Evolutionary conservation across 2,888 invertebrate genomes (phyloP).

Genomic region (Eupithecia exiguata): DNA sequence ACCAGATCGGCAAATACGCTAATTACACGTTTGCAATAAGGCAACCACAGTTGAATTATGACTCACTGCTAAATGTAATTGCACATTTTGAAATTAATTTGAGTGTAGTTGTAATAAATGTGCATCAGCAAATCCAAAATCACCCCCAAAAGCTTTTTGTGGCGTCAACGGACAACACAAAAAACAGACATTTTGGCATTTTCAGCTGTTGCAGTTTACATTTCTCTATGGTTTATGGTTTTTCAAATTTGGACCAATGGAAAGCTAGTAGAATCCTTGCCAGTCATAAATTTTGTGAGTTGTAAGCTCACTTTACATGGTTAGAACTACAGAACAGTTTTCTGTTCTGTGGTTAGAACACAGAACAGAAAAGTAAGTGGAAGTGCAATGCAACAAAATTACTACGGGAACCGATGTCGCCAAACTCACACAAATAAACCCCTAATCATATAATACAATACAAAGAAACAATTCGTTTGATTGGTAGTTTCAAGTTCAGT

Average conservation of each 20-base stretch:
- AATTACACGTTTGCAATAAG: constrained; percentile 55
- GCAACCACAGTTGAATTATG: constrained; percentile 59
- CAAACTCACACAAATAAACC: too few species aligned
- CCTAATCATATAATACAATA: too few species aligned
- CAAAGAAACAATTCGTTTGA: too few species aligned
- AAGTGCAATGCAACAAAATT: too few species aligned
- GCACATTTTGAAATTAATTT: constrained; percentile 64
- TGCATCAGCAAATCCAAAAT: constrained; percentile 56
- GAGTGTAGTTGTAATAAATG: constrained; percentile 61
- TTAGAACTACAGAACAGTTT: not conserved
- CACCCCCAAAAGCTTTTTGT: constrained; percentile 69
- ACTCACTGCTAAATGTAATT: constrained; percentile 44
- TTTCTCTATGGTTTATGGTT: constrained; percentile 67
- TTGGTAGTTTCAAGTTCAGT: too few species aligned
- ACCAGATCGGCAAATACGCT: constrained; percentile 55
- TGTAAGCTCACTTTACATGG: not conserved
- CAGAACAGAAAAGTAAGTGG: too few species aligned
- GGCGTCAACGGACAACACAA: constrained; percentile 82
- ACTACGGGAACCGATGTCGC: too few species aligned
- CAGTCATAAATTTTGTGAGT: not conserved
- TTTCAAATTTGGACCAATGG: constrained; percentile 75
- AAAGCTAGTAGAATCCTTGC: constrained; percentile 21
- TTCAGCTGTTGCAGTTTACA: constrained; percentile 80
- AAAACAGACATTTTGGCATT: constrained; percentile 75
- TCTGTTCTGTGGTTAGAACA: too few species aligned